These are phyloP conservation scores for Trichopria drosophilae DNA, from an alignment of 2,888 invertebrate genomes.

Conservation along the genomic window DNA sequence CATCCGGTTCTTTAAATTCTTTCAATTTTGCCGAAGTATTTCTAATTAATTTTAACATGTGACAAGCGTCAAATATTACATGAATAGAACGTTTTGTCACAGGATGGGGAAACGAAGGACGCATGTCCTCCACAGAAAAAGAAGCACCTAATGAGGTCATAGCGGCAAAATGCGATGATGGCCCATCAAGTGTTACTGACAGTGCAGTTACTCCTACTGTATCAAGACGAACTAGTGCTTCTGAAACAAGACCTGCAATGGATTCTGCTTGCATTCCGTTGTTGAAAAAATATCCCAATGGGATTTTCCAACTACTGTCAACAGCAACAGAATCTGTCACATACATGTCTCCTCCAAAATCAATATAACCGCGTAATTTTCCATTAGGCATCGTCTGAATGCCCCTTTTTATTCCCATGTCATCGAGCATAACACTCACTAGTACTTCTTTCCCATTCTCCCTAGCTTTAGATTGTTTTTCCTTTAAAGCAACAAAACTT, in stretches of 20 bases:
- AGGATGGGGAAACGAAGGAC: too few relatives aligned
- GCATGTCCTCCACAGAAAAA: too few relatives aligned
- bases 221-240: constrained; percentile 19
- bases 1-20: constrained; percentile 18
- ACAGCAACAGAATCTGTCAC: constrained; percentile 20
- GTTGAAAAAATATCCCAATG: constrained; percentile 18
- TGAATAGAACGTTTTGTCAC: not conserved
- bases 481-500: constrained; percentile 27
- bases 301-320: constrained; percentile 23
- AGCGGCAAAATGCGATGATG: constrained; percentile 27
- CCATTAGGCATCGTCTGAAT: constrained; percentile 20
- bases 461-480: constrained; percentile 15
- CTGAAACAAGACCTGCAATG: constrained; percentile 8
- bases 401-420: constrained; percentile 31
- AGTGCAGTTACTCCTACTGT: constrained; percentile 31
- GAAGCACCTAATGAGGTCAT: constrained; percentile 26
- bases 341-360: constrained; percentile 28
- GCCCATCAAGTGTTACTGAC: too few relatives aligned
- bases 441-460: constrained; percentile 18
- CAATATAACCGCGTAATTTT: constrained; percentile 30
- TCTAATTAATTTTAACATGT: constrained; percentile 18
- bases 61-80: constrained; percentile 19
- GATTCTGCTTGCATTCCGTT: constrained; percentile 16
- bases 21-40: not conserved
- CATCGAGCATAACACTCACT: constrained; percentile 31